Evolutionary conservation across 2,797 vertebrate species (phyloP), one percentile per base, ranked within the genome.

Genomic region (Phrynocephalus guinanensis): DNA sequence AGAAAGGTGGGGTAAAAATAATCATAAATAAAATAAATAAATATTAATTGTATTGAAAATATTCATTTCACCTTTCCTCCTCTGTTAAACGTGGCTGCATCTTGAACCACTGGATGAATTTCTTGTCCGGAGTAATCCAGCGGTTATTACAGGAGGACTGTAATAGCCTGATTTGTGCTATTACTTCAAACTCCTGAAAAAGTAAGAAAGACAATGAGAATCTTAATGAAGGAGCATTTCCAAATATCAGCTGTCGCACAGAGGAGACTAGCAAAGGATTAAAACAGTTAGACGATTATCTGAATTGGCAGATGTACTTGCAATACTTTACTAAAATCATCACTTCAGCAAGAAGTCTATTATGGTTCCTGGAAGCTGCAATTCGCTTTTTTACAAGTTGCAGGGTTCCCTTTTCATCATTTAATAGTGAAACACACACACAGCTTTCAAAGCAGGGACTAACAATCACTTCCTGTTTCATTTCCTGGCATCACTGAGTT

Each of bases 81-180:
- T 99, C 99, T 0, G 96, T 98, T 90, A 98, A 96, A 86, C 97
- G 97, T 68, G 94, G 91, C 92, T 98, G 98, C 82, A 92, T 96
- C 93, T 93, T 96, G 93, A 99, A 99, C 99, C 98, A 99, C 90
- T 94, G 97, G 48, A 99, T 97, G 95, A 99, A 99, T 73, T 94
- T 93, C 5, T 92, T 90, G 90, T 99, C 97, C 1, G 98, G 95
- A 11, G 85, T 95, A 95, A 99, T 96, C 87, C 98, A 98, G 80
- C 99, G 99, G 95, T 97, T 99, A 96, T 99, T 99, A 87, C 98
- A 99, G 8, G 99, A 98, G 13, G 98, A 99, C 86, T 99, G 99
- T 52, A 99, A 94, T 93, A 99, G 97, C 95, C 98, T 99, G 93
- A 99, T 99, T 94, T 99, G 98, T 50, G 98, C 98, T 0, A 99